Evolutionary conservation across 2,113 vertebrate genomes (phyloP), one percentile per base, ranked within the genome.

Genomic region (Sebastes schlegelii): DNA sequence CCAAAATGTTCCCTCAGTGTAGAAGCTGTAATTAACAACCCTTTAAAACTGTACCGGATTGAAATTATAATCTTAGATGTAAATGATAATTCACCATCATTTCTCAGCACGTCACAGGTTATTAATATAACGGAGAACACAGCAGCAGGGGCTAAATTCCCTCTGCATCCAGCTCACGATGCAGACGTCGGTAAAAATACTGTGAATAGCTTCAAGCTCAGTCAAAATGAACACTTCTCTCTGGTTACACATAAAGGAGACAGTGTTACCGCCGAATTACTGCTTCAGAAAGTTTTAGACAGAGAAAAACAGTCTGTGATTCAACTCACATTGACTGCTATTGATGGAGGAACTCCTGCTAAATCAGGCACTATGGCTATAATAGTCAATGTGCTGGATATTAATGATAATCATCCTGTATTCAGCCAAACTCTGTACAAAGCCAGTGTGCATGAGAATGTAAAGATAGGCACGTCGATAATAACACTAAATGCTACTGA

Each of bases 281-380:
- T 97, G 69, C 91, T 98, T 86, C 96, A 97, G 51, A 95, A 80
- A 73, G 86, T 88, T 1, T 83, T 98, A 89, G 97, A 2, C 54
- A 55, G 54, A 55, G 97, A 98, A 68, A 95, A 94, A 60, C 92
- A 95, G 73, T 89, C 96, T 21, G 72, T 91, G 51, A 95, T 97
- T 80, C 69, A 54, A 0, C 91, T 98, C 4, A 92, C 93, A 13
- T 79, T 98, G 70, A 96, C 96, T 0, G 97, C 96, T 0, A 83
- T 96, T n/a, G 97, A 98, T 8, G 97, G 96, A 40, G 97, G 97
- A 23, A 94, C 92, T 61, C 96, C 96, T 4, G 88, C 94, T 0
- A 93, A 88, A 80, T 95, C 96, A 62, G 96, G 96, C 0, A 88
- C 88, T 0, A 92, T 93, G 42, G 84, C 17, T 0, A 93, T 98